These are phyloP conservation scores for Halocynthia roretzi DNA, from an alignment of 23 tunicate genomes.

Conservation along the genomic window DNA sequence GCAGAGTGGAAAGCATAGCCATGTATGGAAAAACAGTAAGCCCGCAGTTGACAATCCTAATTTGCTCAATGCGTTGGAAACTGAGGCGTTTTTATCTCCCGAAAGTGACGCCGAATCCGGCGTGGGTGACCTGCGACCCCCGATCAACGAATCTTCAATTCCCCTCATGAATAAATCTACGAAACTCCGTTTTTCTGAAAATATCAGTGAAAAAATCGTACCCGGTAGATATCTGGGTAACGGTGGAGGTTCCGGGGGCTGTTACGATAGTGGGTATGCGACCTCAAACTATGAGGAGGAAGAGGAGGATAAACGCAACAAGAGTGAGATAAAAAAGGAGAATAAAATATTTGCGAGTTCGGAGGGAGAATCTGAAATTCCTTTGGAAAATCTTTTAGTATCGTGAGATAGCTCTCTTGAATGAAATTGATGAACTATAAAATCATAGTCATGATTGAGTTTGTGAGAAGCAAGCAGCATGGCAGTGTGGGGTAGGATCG, in stretches of 20 bases:
- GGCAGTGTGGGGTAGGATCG: too few species aligned
- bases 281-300: conserved; percentile 29
- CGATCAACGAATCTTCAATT: not conserved
- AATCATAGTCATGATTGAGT: too few species aligned
- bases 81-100: not conserved
- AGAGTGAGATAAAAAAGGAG: not conserved
- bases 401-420: too few species aligned
- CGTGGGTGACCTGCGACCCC: not conserved
- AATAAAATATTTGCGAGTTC: not conserved
- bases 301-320: not conserved
- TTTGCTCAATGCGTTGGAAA: not conserved
- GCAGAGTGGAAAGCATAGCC: not conserved
- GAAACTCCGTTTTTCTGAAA: not conserved
- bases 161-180: not conserved
- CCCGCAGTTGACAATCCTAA: too few species aligned
- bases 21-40: too few species aligned
- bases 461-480: too few species aligned
- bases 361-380: too few species aligned
- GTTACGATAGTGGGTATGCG: conserved; percentile 30
- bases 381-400: too few species aligned
- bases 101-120: conserved; percentile 20
- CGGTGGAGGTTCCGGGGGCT: not conserved
- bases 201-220: not conserved
- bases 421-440: too few species aligned
- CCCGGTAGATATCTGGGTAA: not conserved